Base-by-base conservation (phyloP, 2,113 vertebrate genomes). In the Erythrolamprus reginae region DNA sequence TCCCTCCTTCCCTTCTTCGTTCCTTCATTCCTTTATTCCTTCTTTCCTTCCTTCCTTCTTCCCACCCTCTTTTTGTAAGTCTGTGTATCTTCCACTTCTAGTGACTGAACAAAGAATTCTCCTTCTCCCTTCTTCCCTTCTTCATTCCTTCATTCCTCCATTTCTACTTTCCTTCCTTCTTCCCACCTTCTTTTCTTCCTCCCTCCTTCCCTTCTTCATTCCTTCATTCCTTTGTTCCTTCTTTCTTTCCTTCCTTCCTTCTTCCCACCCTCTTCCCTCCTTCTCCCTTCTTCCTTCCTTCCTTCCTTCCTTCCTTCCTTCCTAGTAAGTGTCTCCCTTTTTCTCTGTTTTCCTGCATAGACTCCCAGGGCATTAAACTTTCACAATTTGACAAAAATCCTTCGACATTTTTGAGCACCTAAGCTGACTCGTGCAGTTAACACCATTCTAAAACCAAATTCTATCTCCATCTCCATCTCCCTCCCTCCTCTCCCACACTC, bases 221-320 rank as follows among this genome's bases (percentile, higher is more conserved):
- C 5, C 23, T 56, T 5, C 17, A 4, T 55, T 15, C 13, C 51
- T 52, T 9, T 38, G 3, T 38, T 13, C 7, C 7, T 33, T 55
- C n/a, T 26, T 45, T 45, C 4, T 23, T 0, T 8, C 6, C 21
- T 2, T 7, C 23, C 26, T 5, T 28, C 19, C 26, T 0, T 28
- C 5, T 2, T 7, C 21, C 6, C 8, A 17, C 0, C 28, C 3
- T n/a, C n/a, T n/a, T n/a, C n/a, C n/a, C n/a, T n/a, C n/a, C n/a
- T n/a, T n/a, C n/a, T 5, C 3, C 10, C 15, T 5, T 12, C 10
- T n/a, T 13, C 26, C 12, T 26, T 0, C 24, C 3, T 56, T 1
- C 45, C 26, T 65, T 1, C 10, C 26, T 65, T 5, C 28, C 26
- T n/a, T 15, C 28, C 58, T 61, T 1, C 58, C 26, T 61, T 3